Conservation (phyloP, 2,888 invertebrate genomes). For the Dilophus febrilis region DNA sequence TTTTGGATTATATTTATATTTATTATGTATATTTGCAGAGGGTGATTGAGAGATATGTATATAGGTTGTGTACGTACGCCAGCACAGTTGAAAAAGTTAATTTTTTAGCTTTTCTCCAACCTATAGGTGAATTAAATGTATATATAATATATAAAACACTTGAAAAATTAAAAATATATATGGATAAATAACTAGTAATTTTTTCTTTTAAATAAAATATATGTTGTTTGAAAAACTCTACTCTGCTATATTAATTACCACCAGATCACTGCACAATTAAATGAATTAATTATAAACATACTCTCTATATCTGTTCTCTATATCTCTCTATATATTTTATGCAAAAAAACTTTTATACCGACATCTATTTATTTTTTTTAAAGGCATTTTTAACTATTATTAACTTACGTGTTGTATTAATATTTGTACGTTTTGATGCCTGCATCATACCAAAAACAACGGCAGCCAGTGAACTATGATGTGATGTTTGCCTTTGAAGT, state of each 20-base stretch:
- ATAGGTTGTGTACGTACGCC: slow-evolving; percentile 9
- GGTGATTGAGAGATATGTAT: not conserved
- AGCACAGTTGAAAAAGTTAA: slow-evolving; percentile 9
- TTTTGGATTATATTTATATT: too few species aligned
- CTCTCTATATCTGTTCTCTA: not conserved
- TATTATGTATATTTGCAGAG: too few species aligned
- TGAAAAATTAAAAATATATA: too few species aligned
- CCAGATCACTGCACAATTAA: too few species aligned
- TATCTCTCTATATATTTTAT: not conserved
- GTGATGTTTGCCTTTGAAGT: slow-evolving; percentile 48
- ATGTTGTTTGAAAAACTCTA: too few species aligned
- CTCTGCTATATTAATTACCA: too few species aligned
- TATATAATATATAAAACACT: too few species aligned
- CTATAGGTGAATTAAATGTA: slow-evolving; percentile 2
- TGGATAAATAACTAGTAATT: too few species aligned
- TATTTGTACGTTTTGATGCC: slow-evolving; percentile 34
- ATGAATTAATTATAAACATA: not conserved
- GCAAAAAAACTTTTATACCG: not conserved
- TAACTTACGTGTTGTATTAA: slow-evolving; percentile 28
- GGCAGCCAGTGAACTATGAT: slow-evolving; percentile 63
- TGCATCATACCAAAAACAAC: slow-evolving; percentile 82
- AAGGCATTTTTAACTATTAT: slow-evolving; percentile 2
- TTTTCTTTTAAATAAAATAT: too few species aligned
- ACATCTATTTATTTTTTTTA: slow-evolving; percentile 4
- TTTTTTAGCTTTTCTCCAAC: slow-evolving; percentile 10